A percentile compares a stretch with the other conserved stretches of the same genome.
Conservation (phyloP, 2,888 invertebrate genomes). For the Drosophila picticornis region DNA sequence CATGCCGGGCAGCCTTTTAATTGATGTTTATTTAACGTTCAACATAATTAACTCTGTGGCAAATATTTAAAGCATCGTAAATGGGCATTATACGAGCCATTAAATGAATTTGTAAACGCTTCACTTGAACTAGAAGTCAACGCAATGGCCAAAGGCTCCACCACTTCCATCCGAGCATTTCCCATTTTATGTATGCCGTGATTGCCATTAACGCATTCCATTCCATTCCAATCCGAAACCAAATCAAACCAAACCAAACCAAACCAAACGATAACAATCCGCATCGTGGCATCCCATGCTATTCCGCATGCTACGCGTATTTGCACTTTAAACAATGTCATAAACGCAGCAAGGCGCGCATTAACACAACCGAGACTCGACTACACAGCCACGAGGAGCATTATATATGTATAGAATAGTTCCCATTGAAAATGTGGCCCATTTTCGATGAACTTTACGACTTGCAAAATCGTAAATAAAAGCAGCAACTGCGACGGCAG, state of each 20-base stretch:
- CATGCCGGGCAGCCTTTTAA: conserved; percentile 66
- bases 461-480: conserved; percentile 39
- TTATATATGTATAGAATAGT: conserved; percentile 22
- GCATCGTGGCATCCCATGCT: neutral
- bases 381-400: neutral
- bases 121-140: conserved; percentile 65
- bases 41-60: conserved; percentile 78
- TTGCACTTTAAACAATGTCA: conserved; percentile 68
- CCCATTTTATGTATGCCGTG: conserved; percentile 44
- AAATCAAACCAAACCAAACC: neutral
- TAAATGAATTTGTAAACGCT: conserved; percentile 81
- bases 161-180: conserved; percentile 1
- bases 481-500: conserved; percentile 24
- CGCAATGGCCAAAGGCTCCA: conserved; percentile 21
- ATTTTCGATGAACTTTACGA: conserved; percentile 48
- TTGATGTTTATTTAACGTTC: conserved; percentile 81
- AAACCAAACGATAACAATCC: neutral
- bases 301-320: conserved; percentile 26
- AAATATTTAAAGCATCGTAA: conserved; percentile 80
- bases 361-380: conserved; percentile 60
- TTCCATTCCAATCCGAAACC: neutral
- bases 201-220: conserved; percentile 34
- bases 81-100: conserved; percentile 76
- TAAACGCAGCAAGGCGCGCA: conserved; percentile 78
- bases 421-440: conserved; percentile 21